Conservation (phyloP, 2,113 vertebrate genomes). For the Riparia riparia region DNA sequence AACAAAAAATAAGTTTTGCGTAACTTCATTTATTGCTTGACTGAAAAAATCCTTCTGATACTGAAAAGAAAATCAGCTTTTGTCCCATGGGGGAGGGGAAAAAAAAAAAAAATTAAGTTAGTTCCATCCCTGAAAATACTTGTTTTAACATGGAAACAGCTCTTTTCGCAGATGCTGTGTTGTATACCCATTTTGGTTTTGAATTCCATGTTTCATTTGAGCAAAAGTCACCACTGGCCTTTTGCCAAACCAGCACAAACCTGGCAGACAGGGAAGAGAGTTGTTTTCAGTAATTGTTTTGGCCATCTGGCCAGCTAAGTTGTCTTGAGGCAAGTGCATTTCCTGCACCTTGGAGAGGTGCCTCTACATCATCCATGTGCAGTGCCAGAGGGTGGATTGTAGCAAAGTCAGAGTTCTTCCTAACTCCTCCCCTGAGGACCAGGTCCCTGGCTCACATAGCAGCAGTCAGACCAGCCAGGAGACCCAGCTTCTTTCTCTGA, state of each 20-base stretch:
- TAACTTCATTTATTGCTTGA: not conserved
- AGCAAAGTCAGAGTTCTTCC: too few relatives aligned
- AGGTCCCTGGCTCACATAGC: too few relatives aligned
- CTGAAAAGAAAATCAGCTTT: not conserved
- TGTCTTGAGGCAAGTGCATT: too few relatives aligned
- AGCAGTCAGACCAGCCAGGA: too few relatives aligned
- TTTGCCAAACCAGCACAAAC: not conserved
- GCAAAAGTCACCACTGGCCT: not conserved
- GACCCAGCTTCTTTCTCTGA: not conserved
- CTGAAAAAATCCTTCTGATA: not conserved
- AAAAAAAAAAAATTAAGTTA: not conserved
- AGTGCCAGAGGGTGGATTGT: not conserved
- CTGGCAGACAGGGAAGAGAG: not conserved
- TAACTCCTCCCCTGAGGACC: not conserved
- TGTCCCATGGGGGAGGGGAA: not conserved
- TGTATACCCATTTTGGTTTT: not conserved
- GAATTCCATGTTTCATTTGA: not conserved
- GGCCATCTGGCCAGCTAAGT: not conserved
- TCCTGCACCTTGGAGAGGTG: not conserved
- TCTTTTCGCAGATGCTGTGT: not conserved
- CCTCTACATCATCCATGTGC: rapidly evolving
- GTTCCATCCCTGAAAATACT: not conserved
- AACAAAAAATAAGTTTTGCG: not conserved
- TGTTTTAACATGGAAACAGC: not conserved
- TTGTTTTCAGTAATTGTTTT: rapidly evolving